Evolutionary conservation across 2,113 vertebrate species (phyloP), one percentile per base, ranked within the genome.

Genomic region (Verasper variegatus): DNA sequence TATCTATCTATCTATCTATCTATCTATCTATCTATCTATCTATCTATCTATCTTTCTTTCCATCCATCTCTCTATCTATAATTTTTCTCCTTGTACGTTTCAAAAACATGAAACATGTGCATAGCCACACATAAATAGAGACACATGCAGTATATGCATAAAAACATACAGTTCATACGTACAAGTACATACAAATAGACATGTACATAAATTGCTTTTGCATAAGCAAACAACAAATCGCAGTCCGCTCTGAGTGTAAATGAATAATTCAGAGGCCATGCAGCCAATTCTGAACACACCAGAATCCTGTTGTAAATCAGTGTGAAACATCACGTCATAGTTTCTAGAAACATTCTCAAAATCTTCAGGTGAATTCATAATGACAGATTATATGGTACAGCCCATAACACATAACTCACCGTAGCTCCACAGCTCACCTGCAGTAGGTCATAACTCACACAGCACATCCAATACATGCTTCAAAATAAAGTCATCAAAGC

Each of bases 251-350:
- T 71, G 78, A 42, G 45, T 72, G 56, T 57, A 27, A 64, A 91
- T 86, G 59, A 92, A 86, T 88, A 83, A 89, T 91, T 90, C 77
- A 89, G 65, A 6, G 77, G 61, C 66, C 59, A 76, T 82, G 68
- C 76, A 58, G 78, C 65, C 70, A 47, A 74, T 9, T 63, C 68
- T 51, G 45, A 74, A 57, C 57, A 62, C 52, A 24, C 51, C 45
- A 42, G 45, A 23, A 74, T 17, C 47, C 27, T 71, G 71, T 3
- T 56, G 45, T 79, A 76, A 78, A 85, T 80, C 4, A 71, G 55
- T 72, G 31, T 56, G 52, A 71, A 81, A 61, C 74, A 66, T 77
- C 59, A 27, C 68, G 49, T 75, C 45, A 26, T 2, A 2, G 11
- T 42, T 42, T 42, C 10, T 3, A 42, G 40, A 42, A 11, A 42